A percentile compares a stretch with the other conserved stretches of the same genome.
Evolutionary conservation across 2,888 invertebrate genomes (phyloP).

Genomic region (Rugalucina vietnamica): DNA sequence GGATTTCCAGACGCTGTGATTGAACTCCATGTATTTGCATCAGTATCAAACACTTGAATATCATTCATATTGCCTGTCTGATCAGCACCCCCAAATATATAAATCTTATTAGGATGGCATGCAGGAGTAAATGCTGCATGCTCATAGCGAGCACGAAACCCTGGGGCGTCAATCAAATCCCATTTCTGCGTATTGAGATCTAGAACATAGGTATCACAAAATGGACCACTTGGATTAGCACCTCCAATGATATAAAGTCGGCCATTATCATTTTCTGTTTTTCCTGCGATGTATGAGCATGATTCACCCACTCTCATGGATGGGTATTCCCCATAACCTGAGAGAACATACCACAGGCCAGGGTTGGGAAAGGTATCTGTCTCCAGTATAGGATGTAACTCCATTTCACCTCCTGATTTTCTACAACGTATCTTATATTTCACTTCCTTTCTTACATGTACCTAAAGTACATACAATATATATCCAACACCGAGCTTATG

Average conservation of each 20-base stretch:
- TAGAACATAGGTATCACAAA: constrained; percentile 80
- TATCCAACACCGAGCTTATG: no score
- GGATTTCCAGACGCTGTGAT: constrained; percentile 68
- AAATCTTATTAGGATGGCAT: constrained; percentile 75
- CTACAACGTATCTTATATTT: neutral
- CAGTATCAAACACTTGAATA: constrained; percentile 79
- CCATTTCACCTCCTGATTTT: constrained; percentile 68
- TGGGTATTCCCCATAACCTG: constrained; percentile 81
- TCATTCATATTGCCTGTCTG: constrained; percentile 81
- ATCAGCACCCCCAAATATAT: constrained; percentile 83
- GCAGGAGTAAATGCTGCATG: constrained; percentile 79
- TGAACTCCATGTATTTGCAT: constrained; percentile 74
- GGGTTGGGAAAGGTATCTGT: constrained; percentile 74
- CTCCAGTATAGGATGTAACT: constrained; percentile 82
- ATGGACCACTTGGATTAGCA: constrained; percentile 83
- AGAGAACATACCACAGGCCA: constrained; percentile 82
- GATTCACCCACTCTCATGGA: constrained; percentile 83
- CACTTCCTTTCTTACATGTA: neutral
- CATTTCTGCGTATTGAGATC: constrained; percentile 81
- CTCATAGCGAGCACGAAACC: constrained; percentile 82
- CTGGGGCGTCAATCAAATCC: constrained; percentile 78
- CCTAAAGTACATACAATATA: no score
- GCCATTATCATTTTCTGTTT: constrained; percentile 71
- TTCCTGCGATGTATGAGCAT: constrained; percentile 74
- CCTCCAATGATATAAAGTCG: constrained; percentile 83